A percentile compares a stretch with the other conserved stretches of the same genome.
phyloP scores from a whole-genome alignment of 2,888 invertebrate species.

The Podabrus alpinus region DNA sequence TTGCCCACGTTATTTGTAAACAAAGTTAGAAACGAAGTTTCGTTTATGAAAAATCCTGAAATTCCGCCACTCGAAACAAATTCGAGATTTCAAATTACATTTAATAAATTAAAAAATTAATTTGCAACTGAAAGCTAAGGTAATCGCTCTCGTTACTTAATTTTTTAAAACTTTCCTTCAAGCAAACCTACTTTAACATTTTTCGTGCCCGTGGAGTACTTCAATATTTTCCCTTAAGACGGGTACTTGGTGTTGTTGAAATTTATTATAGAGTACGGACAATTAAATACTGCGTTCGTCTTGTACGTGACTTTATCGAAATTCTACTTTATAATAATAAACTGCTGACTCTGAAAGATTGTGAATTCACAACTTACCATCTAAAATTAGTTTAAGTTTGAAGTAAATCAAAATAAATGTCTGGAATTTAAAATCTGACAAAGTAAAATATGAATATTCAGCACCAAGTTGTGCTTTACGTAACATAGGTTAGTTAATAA shows the following conservation, averaged over 20 bases:
- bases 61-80: not conserved
- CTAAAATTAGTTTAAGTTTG: slow-evolving; percentile 2
- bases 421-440: not conserved
- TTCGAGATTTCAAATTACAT: not conserved
- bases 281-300: not conserved
- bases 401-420: slow-evolving; percentile 4
- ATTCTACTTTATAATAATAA: not conserved
- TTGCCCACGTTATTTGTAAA: not conserved
- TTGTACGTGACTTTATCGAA: slow-evolving; percentile 3
- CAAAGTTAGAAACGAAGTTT: not conserved
- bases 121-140: not conserved
- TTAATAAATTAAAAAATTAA: not conserved
- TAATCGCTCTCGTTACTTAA: not conserved
- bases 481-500: not conserved
- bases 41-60: not conserved
- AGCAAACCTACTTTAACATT: not conserved
- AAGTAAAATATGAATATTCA: not conserved
- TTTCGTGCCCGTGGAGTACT: not conserved
- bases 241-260: not conserved
- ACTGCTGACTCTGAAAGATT: slow-evolving; percentile 1
- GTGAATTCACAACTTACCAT: slow-evolving; percentile 1
- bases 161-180: not conserved
- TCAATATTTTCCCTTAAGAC: not conserved
- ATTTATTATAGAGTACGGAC: slow-evolving; percentile 1
- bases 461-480: not conserved